Conservation (phyloP, 2,113 vertebrate genomes). For the Thunnus thynnus region DNA sequence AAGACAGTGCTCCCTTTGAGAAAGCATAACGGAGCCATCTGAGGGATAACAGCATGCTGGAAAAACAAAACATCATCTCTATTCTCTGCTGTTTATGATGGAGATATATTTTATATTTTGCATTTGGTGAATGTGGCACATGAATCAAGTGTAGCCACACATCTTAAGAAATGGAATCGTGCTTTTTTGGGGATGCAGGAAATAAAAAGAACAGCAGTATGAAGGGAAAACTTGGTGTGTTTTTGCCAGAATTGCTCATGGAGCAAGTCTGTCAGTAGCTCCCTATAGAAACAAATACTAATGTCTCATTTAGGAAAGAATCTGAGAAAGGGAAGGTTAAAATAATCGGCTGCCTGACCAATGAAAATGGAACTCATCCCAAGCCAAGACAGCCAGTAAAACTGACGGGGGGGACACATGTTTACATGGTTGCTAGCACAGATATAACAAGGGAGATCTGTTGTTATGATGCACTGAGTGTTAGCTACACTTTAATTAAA, state of each 20-base stretch:
- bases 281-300: slow-evolving; percentile 30
- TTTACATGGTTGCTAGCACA: slow-evolving; percentile 16
- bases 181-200: slow-evolving; percentile 27
- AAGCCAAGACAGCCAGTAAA: slow-evolving; percentile 25
- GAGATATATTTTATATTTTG: not conserved
- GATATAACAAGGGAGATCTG: not conserved
- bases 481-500: not conserved
- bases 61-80: slow-evolving; percentile 1
- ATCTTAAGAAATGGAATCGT: slow-evolving; percentile 41
- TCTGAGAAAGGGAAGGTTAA: slow-evolving; percentile 21
- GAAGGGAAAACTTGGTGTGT: slow-evolving; percentile 25
- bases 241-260: slow-evolving; percentile 50
- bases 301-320: slow-evolving; percentile 48
- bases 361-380: slow-evolving; percentile 2
- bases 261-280: slow-evolving; percentile 45
- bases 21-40: not conserved
- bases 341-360: slow-evolving; percentile 6
- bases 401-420: slow-evolving; percentile 4
- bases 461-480: not conserved
- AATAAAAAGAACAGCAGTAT: slow-evolving; percentile 27
- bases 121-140: slow-evolving; percentile 7
- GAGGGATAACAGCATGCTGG: not conserved
- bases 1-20: not conserved
- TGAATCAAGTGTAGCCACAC: not conserved
- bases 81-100: not conserved